Evolutionary conservation across 2,797 vertebrate genomes (phyloP), one percentile per base, ranked within the genome.

Genomic region (Neosilurus hyrtlii): DNA sequence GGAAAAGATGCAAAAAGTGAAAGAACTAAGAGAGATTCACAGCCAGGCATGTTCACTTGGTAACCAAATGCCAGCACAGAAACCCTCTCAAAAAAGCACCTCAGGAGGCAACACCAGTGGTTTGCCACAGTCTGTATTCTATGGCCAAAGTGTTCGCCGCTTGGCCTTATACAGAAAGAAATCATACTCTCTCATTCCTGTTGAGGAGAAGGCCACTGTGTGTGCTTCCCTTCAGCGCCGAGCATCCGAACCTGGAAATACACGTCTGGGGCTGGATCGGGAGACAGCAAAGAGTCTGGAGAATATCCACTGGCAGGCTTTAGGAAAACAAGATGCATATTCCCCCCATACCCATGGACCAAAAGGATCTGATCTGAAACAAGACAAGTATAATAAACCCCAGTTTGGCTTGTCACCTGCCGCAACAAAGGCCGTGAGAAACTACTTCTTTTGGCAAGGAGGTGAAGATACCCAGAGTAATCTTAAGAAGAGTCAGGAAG

Each of bases 121-220:
- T 82, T 92, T 92, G 8, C 94, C 94, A 0, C 90, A 90, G 85
- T 90, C 93, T 0, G 89, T 95, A 73, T 94, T 95, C 87, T 94
- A 90, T 1, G 93, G 93, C 86, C 94, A 95, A 78, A 91, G 85
- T 8, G 43, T 86, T 82, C 91, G 90, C 70, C 90, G 91, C 43
- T 85, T 94, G 63, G 86, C 92, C 9, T 91, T 94, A n/a, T 89
- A 91, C 80, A 92, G 90, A 80, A 88, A 90, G 68, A 93, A 92
- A 66, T 92, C 93, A 5, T 83, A 91, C 85, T 90, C 93, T 16
- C 85, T 90, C 15, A 89, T 85, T 57, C 83, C 87, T 0, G 71
- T 74, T 1, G 12, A 59, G 43, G 90, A 91, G 16, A 87, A 54
- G 8, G 71, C 85, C 24, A 67, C 75, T 61, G 88, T 70, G n/a